A percentile compares a stretch with the other conserved stretches of the same genome.
Evolutionary conservation across 2,888 invertebrate genomes (phyloP).

Genomic region (Meloe dianella): DNA sequence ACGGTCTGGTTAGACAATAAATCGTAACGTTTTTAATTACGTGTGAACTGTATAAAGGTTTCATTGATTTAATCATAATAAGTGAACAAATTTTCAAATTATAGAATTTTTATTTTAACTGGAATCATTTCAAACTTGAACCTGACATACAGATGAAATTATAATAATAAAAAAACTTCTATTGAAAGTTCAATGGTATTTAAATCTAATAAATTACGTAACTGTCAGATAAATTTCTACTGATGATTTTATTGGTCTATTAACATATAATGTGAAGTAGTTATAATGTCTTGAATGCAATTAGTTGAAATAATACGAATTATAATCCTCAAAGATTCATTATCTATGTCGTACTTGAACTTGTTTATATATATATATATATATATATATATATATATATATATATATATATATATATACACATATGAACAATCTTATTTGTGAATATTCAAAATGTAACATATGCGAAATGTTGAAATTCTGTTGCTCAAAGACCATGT

Average conservation of each 20-base stretch:
- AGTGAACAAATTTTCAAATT: background rate
- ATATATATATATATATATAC: no score
- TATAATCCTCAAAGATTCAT: background rate
- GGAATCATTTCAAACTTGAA: background rate
- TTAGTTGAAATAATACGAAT: background rate
- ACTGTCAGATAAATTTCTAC: background rate
- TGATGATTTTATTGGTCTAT: background rate
- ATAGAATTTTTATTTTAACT: no score
- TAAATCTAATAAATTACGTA: background rate
- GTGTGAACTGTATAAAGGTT: background rate
- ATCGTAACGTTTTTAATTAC: background rate
- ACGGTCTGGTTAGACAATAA: background rate
- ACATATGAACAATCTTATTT: constrained; percentile 8
- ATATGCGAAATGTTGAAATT: background rate
- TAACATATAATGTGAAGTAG: background rate
- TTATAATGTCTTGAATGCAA: background rate
- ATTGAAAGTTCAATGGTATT: constrained; percentile 1
- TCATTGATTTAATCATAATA: background rate
- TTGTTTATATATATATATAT: constrained; percentile 10
- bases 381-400: no score
- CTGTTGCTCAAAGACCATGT: constrained; percentile 4
- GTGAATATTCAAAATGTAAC: background rate
- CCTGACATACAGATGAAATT: background rate
- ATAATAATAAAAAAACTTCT: background rate
- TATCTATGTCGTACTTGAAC: background rate